Base-by-base conservation (phyloP, 2,888 invertebrate species). In the Drosophila conformis region DNA sequence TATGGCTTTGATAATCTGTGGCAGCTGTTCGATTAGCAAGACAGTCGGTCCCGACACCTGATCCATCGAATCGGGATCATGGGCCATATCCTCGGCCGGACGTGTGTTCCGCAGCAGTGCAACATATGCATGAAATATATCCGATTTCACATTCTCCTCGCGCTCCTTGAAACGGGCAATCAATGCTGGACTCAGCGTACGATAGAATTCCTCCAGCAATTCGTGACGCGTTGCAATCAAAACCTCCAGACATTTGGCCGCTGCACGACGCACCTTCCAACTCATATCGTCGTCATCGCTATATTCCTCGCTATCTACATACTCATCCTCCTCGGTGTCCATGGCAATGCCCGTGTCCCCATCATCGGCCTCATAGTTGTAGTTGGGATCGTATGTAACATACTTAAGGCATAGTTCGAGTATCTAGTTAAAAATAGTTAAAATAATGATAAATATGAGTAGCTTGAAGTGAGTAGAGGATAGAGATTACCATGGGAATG, bases 261-360 rank as follows among this genome's bases (percentile, higher is more conserved):
- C 98, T 0, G 99, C 97, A 49, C 99, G 95, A 42, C 99, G 95
- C 13, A 97, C 97, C 94, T 99, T 99, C 99, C 99, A 99, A 72
- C 98, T 98, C 97, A 99, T 98, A 92, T 99, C 99, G 92, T 99
- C 99, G 93, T 99, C 99, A 93, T 99, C 99, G 54, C 99, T 99
- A 92, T 99, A 99, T 90, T 99, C 99, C 90, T 98, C 98, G 81
- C 98, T 97, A 33, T 97, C 97, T 53, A 96, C 97, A 58, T 95
- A 96, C 73, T 96, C 96, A 35, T 95, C 96, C 71, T 96, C 96
- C 82, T 96, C 96, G 33, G 96, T 96, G 77, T 94, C 95, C 87
- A 87, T 96, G 36, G 96, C 96, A 80, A 95, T 95, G 42, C 96
- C 96, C 0, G 94, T 94, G 33, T 95, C 95, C 52, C 94, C 94